Conservation (phyloP, 2,113 vertebrate species). For the Dicaeum eximium region DNA sequence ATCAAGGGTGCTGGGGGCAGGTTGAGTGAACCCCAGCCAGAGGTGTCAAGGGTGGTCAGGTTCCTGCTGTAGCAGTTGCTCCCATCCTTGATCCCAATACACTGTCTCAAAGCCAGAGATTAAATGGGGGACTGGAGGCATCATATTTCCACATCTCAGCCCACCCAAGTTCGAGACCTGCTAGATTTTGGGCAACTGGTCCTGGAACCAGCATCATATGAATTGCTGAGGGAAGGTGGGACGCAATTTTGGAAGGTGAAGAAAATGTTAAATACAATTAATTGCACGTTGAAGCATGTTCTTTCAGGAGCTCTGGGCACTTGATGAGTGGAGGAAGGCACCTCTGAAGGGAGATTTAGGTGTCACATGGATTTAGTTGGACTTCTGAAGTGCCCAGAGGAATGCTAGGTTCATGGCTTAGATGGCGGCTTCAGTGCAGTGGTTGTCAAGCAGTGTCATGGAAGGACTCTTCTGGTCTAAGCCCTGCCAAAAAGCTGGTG, state of each 20-base stretch:
- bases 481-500: background rate
- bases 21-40: background rate
- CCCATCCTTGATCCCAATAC: rapidly evolving
- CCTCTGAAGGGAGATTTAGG: background rate
- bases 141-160: background rate
- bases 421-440: background rate
- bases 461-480: background rate
- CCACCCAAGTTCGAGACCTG: background rate
- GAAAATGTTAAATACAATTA: background rate
- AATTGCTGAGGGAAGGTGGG: background rate
- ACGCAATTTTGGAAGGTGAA: background rate
- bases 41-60: background rate
- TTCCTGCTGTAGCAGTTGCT: background rate
- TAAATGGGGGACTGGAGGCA: background rate
- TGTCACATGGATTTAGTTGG: background rate
- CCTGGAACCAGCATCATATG: background rate
- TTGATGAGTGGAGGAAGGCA: background rate
- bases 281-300: background rate
- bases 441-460: background rate
- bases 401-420: background rate
- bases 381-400: background rate
- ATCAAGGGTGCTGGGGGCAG: background rate
- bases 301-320: background rate
- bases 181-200: background rate
- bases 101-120: background rate